phyloP scores from a whole-genome alignment of 2,797 vertebrate species.

The Meda fulgida region DNA sequence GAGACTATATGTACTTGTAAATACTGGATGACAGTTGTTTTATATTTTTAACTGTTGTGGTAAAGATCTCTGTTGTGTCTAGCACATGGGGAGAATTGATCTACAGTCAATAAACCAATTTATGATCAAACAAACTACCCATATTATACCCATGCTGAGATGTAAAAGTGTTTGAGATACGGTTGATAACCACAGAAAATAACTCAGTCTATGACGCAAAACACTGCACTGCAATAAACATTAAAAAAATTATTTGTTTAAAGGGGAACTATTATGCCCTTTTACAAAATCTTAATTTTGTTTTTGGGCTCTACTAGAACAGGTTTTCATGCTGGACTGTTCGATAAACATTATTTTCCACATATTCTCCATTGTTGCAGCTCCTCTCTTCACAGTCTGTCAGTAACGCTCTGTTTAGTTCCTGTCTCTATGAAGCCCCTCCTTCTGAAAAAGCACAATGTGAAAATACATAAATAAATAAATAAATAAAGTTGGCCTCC shows the following conservation, averaged over 20 bases:
- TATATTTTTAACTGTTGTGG: conserved; percentile 3
- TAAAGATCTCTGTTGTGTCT: conserved; percentile 15
- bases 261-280: neutral
- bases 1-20: neutral
- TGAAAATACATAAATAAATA: too few relatives aligned
- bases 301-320: too few relatives aligned
- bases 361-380: too few relatives aligned
- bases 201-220: neutral
- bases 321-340: too few relatives aligned
- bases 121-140: neutral
- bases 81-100: neutral
- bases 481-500: too few relatives aligned
- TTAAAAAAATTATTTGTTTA: neutral
- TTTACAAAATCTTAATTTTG: too few relatives aligned
- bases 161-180: neutral
- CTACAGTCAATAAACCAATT: neutral
- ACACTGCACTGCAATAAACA: neutral
- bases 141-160: too few relatives aligned
- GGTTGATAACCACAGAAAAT: neutral
- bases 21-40: neutral
- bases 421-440: too few relatives aligned
- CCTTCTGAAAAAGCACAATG: too few relatives aligned
- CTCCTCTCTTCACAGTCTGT: too few relatives aligned
- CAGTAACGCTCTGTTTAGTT: too few relatives aligned
- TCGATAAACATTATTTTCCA: too few relatives aligned